Conservation (phyloP, 2,888 invertebrate genomes). For the Helicoverpa assulta region DNA sequence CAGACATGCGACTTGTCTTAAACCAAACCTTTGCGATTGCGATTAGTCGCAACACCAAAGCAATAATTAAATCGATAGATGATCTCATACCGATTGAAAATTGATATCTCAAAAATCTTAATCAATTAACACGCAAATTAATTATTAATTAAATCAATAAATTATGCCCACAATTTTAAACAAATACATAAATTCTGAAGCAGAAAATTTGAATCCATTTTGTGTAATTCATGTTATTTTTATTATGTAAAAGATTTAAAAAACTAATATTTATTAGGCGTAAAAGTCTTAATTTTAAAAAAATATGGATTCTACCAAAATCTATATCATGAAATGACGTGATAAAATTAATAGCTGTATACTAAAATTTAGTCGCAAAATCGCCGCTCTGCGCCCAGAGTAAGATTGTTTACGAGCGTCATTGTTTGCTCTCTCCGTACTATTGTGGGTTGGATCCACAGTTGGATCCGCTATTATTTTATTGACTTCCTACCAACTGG, state of each 20-base stretch:
- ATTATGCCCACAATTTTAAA: not conserved
- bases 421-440: constrained; percentile 76
- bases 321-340: not conserved
- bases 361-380: constrained; percentile 29
- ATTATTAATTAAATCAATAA: constrained; percentile 23
- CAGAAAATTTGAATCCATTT: constrained; percentile 1
- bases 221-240: not conserved
- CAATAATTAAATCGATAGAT: not conserved
- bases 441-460: constrained; percentile 72
- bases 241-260: not conserved
- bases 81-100: not conserved
- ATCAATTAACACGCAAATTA: constrained; percentile 11
- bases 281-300: not conserved
- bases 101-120: not conserved
- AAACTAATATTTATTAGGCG: constrained; percentile 3
- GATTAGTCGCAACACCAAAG: constrained; percentile 22
- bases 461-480: constrained; percentile 77
- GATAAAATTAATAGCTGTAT: not conserved
- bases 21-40: constrained; percentile 4
- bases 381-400: constrained; percentile 61
- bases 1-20: constrained; percentile 56
- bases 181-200: constrained; percentile 1
- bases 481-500: constrained; percentile 82
- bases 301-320: not conserved
- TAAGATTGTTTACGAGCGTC: constrained; percentile 78